phyloP scores from a whole-genome alignment of 1,140 invertebrate species.

The Bombus haemorrhoidalis region DNA sequence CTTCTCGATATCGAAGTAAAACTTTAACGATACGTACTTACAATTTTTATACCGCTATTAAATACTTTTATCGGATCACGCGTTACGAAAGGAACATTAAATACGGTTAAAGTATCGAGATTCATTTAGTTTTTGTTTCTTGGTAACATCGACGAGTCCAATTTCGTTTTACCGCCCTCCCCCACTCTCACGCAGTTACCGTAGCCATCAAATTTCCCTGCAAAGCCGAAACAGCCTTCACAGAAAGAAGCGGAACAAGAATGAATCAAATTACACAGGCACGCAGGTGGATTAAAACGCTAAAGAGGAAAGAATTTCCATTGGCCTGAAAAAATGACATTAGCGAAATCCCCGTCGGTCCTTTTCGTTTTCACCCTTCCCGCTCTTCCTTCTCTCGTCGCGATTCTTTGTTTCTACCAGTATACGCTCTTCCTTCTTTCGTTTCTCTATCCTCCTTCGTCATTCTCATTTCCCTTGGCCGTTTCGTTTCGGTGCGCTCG shows the following conservation, averaged over 20 bases:
- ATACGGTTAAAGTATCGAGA: neutral
- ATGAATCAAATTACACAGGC: conserved; percentile 62
- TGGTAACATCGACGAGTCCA: conserved; percentile 1
- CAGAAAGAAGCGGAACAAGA: conserved; percentile 44
- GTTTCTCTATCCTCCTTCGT: neutral
- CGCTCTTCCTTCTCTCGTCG: neutral
- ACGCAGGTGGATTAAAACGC: conserved; percentile 56
- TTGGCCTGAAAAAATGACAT: conserved; percentile 59
- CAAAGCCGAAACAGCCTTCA: conserved; percentile 25
- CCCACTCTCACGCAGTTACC: neutral
- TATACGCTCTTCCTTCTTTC: neutral
- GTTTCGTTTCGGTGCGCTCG: neutral
- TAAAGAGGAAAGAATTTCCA: conserved; percentile 59
- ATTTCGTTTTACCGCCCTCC: conserved; percentile 34
- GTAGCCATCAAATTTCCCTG: conserved; percentile 39
- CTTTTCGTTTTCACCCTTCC: conserved; percentile 8
- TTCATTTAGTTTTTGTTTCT: conserved; percentile 15
- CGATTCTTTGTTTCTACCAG: conserved; percentile 34
- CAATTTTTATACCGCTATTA: neutral
- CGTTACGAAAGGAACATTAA: neutral
- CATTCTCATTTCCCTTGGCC: neutral
- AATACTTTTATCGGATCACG: neutral
- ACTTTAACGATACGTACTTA: neutral
- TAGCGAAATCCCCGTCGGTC: conserved; percentile 43
- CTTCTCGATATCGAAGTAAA: neutral